These are phyloP conservation scores for Anolis apletophallus DNA, from an alignment of 2,797 vertebrate genomes.

Conservation along the genomic window DNA sequence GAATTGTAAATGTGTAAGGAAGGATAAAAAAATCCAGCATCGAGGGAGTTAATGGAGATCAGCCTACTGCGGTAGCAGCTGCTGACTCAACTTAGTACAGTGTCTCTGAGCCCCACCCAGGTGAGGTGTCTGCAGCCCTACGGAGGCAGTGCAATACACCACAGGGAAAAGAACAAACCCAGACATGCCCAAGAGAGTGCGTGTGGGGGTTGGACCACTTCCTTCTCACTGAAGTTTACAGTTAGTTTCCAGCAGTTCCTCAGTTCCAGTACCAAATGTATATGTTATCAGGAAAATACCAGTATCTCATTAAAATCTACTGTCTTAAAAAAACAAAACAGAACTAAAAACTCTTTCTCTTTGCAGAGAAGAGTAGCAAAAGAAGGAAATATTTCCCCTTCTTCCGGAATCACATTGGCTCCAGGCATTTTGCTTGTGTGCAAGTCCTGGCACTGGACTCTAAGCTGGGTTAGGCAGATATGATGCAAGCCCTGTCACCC, in stretches of 20 bases:
- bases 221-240: background rate
- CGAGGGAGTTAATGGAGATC: background rate
- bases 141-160: background rate
- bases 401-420: background rate
- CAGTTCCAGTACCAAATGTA: background rate
- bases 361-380: background rate
- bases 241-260: conserved; percentile 6
- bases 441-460: background rate
- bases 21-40: background rate
- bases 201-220: background rate
- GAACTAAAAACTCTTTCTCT: background rate
- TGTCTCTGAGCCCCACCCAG: conserved; percentile 20
- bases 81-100: conserved; percentile 20
- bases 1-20: too few relatives aligned
- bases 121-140: conserved; percentile 12
- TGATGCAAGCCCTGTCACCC: background rate
- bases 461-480: background rate
- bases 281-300: background rate
- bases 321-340: too few relatives aligned
- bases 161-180: conserved; percentile 22
- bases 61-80: background rate
- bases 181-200: background rate
- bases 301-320: background rate
- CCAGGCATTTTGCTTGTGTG: background rate
- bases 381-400: background rate